Percentiles rank a stretch among this genome's conserved stretches.
These are phyloP conservation scores for Fragum whitleyi DNA, from an alignment of 2,888 invertebrate genomes.

Conservation along the genomic window DNA sequence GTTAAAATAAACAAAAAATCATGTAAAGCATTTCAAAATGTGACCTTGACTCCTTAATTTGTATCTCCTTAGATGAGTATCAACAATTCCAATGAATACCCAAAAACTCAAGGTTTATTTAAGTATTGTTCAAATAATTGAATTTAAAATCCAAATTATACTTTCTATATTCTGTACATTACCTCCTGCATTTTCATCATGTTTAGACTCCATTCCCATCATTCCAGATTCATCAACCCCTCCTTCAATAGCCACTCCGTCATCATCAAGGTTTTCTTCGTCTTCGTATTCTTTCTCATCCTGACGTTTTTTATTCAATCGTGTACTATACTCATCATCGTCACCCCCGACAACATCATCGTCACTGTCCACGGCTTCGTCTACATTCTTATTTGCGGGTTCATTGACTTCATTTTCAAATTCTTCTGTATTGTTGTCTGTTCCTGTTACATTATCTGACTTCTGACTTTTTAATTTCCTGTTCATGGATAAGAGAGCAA, in stretches of 20 bases:
- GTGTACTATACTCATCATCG: constrained; percentile 86
- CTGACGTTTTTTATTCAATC: constrained; percentile 73
- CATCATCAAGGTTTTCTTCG: constrained; percentile 61
- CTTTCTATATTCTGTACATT: no score
- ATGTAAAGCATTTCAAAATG: no score
- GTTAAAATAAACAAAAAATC: no score
- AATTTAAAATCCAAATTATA: no score
- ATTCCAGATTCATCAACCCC: constrained; percentile 53
- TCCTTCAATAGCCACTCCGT: constrained; percentile 74
- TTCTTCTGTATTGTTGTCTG: not conserved
- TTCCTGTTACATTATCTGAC: not conserved
- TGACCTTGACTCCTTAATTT: no score
- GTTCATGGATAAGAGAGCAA: no score
- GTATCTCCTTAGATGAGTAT: no score
- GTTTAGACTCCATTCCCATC: constrained; percentile 41
- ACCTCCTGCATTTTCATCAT: no score
- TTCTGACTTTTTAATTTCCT: not conserved
- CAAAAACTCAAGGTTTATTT: no score
- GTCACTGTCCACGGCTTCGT: constrained; percentile 65
- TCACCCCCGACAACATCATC: constrained; percentile 89
- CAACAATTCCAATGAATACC: no score
- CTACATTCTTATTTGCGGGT: not conserved
- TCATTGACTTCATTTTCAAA: not conserved
- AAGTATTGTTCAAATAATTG: no score
- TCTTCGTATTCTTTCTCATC: constrained; percentile 85